These are phyloP conservation scores for Oreochromis spilurus DNA, from an alignment of 2,113 vertebrate genomes.

Conservation along the genomic window DNA sequence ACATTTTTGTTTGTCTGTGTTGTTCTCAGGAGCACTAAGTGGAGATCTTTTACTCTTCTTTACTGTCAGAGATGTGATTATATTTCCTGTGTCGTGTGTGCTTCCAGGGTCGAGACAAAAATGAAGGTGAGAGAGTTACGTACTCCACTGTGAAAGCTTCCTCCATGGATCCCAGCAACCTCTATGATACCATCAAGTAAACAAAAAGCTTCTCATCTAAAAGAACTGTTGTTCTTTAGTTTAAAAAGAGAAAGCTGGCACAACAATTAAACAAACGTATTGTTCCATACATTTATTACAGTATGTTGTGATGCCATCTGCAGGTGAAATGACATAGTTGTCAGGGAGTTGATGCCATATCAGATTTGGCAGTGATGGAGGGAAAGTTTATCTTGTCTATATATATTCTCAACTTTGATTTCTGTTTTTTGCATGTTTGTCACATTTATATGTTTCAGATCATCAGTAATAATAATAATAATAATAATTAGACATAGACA, in stretches of 20 bases:
- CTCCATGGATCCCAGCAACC: neutral
- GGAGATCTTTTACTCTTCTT: neutral
- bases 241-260: neutral
- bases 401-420: neutral
- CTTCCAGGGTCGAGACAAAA: neutral
- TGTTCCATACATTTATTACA: neutral
- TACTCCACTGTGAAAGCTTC: neutral
- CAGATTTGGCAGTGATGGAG: neutral
- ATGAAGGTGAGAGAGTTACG: neutral
- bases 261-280: neutral
- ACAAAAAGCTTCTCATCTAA: neutral
- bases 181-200: neutral
- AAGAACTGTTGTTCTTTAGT: too few relatives aligned
- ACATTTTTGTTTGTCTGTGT: neutral
- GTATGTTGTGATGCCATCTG: neutral
- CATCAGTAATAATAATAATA: too few relatives aligned
- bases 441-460: neutral
- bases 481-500: too few relatives aligned
- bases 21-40: neutral
- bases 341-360: accelerated
- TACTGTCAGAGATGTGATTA: neutral
- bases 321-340: neutral
- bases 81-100: neutral
- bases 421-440: neutral
- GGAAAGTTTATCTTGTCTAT: neutral